Conservation (phyloP, 1,140 invertebrate species). For the Drosophila leontia region DNA sequence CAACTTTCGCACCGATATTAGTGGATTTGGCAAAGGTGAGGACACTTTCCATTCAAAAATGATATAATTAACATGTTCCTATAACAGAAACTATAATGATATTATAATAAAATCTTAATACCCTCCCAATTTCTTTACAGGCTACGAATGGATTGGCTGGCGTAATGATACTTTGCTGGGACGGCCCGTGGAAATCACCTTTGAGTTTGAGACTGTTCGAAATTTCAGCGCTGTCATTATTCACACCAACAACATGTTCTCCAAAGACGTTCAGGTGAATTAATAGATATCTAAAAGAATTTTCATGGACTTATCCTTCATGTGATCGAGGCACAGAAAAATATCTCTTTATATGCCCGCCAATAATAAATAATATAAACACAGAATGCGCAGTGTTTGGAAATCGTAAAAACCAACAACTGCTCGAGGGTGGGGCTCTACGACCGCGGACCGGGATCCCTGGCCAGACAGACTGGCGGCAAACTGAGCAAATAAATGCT, state of each 20-base stretch:
- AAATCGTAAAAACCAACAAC: slow-evolving; percentile 70
- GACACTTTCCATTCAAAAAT: background rate
- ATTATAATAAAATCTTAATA: background rate
- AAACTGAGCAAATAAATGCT: slow-evolving; percentile 74
- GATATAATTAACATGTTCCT: background rate
- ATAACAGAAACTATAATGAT: too few species aligned
- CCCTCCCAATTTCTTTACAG: slow-evolving; percentile 79
- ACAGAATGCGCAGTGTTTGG: slow-evolving; percentile 54
- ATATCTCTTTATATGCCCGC: slow-evolving; percentile 23
- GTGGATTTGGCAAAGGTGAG: slow-evolving; percentile 90
- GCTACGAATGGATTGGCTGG: slow-evolving; percentile 96
- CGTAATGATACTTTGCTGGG: slow-evolving; percentile 88
- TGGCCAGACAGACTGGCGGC: slow-evolving; percentile 75
- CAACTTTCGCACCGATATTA: slow-evolving; percentile 91
- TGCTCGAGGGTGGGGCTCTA: background rate
- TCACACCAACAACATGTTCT: slow-evolving; percentile 90
- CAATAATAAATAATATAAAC: slow-evolving; percentile 58
- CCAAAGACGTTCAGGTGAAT: slow-evolving; percentile 89
- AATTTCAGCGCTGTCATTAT: slow-evolving; percentile 92
- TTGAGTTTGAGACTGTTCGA: slow-evolving; percentile 91
- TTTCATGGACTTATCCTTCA: background rate
- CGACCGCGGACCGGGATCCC: slow-evolving; percentile 5
- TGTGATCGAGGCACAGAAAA: slow-evolving; percentile 12
- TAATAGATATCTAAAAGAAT: too few species aligned
- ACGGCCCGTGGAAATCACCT: slow-evolving; percentile 89